These are phyloP conservation scores for Drosophila demipolita DNA, from an alignment of 2,888 invertebrate species.

Conservation along the genomic window DNA sequence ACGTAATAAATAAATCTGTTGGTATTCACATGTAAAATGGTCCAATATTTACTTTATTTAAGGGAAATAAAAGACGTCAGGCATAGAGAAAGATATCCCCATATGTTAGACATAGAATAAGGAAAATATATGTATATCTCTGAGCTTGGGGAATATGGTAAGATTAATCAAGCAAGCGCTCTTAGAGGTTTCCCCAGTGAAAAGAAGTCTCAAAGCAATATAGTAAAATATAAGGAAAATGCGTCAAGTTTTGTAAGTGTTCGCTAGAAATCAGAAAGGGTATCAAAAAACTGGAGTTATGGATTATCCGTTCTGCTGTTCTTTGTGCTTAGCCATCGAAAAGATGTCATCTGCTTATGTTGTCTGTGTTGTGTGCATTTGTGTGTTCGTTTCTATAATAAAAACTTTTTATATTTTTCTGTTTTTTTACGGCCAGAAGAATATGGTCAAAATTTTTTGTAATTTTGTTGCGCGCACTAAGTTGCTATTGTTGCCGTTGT, in stretches of 20 bases:
- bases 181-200: background rate
- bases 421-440: background rate
- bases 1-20: background rate
- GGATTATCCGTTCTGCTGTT: background rate
- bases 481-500: constrained; percentile 17
- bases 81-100: background rate
- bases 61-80: background rate
- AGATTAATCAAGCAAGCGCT: background rate
- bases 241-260: background rate
- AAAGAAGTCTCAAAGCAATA: background rate
- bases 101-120: background rate
- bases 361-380: constrained; percentile 7
- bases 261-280: background rate
- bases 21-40: background rate
- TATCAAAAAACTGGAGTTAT: background rate
- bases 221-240: background rate
- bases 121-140: background rate
- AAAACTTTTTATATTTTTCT: constrained; percentile 29
- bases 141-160: background rate
- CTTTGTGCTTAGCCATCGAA: background rate
- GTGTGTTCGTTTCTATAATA: constrained; percentile 3
- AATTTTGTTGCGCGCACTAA: background rate
- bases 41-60: background rate
- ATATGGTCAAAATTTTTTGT: background rate
- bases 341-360: constrained; percentile 7